These are phyloP conservation scores for Silurus asotus DNA, from an alignment of 2,113 vertebrate species.

Conservation along the genomic window DNA sequence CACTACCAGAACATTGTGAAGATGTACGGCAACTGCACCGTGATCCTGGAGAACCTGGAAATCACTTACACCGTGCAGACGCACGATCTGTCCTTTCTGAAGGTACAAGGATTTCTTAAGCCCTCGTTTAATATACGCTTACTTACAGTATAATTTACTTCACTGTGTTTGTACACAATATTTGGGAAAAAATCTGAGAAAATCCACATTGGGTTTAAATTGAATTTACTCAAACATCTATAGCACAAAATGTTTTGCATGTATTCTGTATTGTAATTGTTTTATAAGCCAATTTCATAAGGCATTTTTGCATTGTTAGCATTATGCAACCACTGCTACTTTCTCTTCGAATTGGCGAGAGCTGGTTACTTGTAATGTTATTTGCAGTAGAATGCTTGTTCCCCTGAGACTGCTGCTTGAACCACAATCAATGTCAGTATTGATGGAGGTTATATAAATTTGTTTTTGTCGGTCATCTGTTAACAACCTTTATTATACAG, in stretches of 20 bases:
- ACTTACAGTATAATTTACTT: background rate
- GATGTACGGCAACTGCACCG: conserved; percentile 92
- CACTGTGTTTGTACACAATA: background rate
- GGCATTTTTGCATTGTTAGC: background rate
- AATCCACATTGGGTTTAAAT: background rate
- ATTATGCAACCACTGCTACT: background rate
- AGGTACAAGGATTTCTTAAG: conserved; percentile 66
- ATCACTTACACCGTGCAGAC: conserved; percentile 82
- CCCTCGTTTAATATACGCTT: background rate
- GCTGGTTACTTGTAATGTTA: background rate
- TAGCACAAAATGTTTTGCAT: background rate
- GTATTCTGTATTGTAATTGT: background rate
- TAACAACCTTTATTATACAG: background rate
- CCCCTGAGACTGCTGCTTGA: background rate
- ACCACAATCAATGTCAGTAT: background rate
- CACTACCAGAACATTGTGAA: conserved; percentile 88
- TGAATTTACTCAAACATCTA: background rate
- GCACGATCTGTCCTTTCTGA: conserved; percentile 87
- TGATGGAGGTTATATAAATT: background rate
- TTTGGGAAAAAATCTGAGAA: background rate
- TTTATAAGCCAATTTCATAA: background rate
- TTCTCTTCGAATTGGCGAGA: background rate
- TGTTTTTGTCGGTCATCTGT: background rate
- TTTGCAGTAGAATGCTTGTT: background rate
- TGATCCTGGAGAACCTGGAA: conserved; percentile 93